Evolutionary conservation across 2,113 vertebrate species (phyloP).

Genomic region (Sapayoa aenigma): DNA sequence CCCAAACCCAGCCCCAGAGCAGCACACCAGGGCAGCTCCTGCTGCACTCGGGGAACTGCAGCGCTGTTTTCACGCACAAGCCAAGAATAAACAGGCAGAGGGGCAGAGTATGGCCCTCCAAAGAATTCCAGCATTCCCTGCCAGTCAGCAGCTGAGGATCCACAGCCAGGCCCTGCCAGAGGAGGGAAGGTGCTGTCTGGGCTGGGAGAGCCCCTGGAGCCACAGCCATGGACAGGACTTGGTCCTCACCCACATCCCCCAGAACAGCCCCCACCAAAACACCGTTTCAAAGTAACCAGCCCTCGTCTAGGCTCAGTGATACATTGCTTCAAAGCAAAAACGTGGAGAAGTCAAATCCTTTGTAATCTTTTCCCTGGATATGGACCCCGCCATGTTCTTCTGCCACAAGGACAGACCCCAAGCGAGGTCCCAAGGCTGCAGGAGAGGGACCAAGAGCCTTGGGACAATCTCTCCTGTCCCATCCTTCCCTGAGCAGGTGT

Average conservation of each 20-base stretch:
- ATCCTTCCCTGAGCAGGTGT: neutral
- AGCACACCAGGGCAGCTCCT: neutral
- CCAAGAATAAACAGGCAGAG: neutral
- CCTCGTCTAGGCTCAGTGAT: neutral
- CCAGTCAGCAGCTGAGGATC: neutral
- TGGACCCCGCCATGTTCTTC: fast-evolving
- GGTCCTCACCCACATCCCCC: fast-evolving
- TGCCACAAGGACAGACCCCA: neutral
- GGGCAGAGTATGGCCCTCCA: neutral
- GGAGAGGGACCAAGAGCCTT: neutral
- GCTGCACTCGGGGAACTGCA: neutral
- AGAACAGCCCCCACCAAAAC: neutral
- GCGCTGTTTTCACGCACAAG: neutral
- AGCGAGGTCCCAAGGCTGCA: neutral
- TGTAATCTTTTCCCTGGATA: neutral
- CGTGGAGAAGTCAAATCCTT: neutral
- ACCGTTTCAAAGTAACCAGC: fast-evolving
- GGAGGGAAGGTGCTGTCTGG: neutral
- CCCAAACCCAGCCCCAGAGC: neutral
- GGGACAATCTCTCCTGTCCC: neutral
- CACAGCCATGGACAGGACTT: fast-evolving
- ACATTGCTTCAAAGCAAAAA: neutral
- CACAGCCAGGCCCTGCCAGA: neutral
- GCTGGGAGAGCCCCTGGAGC: neutral
- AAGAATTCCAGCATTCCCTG: neutral